Conservation (phyloP, 2,888 invertebrate genomes). For the Ligdia adustata region DNA sequence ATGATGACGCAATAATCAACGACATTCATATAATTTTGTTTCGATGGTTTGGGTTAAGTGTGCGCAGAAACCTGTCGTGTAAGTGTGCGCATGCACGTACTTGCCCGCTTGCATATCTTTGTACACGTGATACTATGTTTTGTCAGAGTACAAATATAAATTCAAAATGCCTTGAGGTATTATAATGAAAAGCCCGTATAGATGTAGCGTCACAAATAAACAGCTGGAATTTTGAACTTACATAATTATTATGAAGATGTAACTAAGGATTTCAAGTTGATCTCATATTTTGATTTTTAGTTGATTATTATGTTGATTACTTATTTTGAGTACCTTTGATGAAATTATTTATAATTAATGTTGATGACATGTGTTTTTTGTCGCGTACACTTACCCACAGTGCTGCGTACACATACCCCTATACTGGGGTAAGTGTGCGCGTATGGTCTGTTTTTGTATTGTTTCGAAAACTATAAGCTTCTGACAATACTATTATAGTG, state of each 20-base stretch:
- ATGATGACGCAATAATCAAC: slow-evolving; percentile 4
- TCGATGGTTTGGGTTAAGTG: too few species aligned
- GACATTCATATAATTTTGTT: not conserved
- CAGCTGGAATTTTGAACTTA: slow-evolving; percentile 25
- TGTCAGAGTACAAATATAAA: slow-evolving; percentile 16
- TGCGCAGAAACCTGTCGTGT: too few species aligned
- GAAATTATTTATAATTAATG: slow-evolving; percentile 11
- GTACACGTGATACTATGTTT: slow-evolving; percentile 13
- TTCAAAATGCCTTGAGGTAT: slow-evolving; percentile 28
- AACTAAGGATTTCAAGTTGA: slow-evolving; percentile 17
- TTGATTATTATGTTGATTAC: slow-evolving; percentile 4
- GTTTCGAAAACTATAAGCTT: too few species aligned
- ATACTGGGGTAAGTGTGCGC: too few species aligned
- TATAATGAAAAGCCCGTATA: slow-evolving; percentile 15
- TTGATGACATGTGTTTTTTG: slow-evolving; percentile 7
- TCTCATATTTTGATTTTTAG: slow-evolving; percentile 16
- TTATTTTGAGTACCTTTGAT: slow-evolving; percentile 15
- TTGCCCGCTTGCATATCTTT: too few species aligned
- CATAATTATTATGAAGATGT: slow-evolving; percentile 22
- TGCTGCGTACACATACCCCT: slow-evolving; percentile 13
- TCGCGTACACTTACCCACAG: slow-evolving; percentile 28
- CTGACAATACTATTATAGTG: too few species aligned
- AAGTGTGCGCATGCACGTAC: too few species aligned
- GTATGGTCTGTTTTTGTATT: too few species aligned
- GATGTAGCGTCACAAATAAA: slow-evolving; percentile 18